Evolutionary conservation across 2,888 invertebrate species (phyloP).

Genomic region (Parascotia fuliginaria): DNA sequence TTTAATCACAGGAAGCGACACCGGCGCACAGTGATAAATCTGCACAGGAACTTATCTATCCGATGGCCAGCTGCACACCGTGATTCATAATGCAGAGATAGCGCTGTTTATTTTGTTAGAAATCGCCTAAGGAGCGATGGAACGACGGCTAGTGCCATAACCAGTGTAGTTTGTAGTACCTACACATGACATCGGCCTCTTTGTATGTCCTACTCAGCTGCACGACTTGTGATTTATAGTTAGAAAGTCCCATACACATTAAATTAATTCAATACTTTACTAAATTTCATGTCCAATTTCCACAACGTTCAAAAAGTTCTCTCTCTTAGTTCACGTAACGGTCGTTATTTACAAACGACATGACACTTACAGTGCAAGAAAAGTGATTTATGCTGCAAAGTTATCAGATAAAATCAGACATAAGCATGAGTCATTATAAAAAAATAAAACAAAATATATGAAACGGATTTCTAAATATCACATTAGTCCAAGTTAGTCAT

Average conservation of each 20-base stretch:
- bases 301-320: conserved; percentile 16
- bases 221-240: conserved; percentile 27
- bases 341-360: conserved; percentile 22
- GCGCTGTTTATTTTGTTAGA: conserved; percentile 61
- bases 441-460: conserved; percentile 32
- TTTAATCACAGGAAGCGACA: conserved; percentile 82
- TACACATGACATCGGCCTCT: conserved; percentile 41
- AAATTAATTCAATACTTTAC: conserved; percentile 35
- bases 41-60: conserved; percentile 81
- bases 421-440: conserved; percentile 27
- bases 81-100: conserved; percentile 71
- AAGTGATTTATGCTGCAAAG: conserved; percentile 21
- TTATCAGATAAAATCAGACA: conserved; percentile 32
- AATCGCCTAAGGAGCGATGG: conserved; percentile 48
- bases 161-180: conserved; percentile 12
- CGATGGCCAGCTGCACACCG: conserved; percentile 64
- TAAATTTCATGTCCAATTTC: conserved; percentile 15
- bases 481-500: conserved; percentile 51
- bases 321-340: conserved; percentile 5
- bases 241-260: conserved; percentile 18
- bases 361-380: conserved; percentile 19
- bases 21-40: conserved; percentile 55
- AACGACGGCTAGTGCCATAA: conserved; percentile 20
- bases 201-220: conserved; percentile 22
- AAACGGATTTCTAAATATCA: conserved; percentile 32